Percentiles rank a stretch among this genome's conserved stretches.
phyloP scores from a whole-genome alignment of 1,140 invertebrate genomes.

The Dolichoris vasculosae region DNA sequence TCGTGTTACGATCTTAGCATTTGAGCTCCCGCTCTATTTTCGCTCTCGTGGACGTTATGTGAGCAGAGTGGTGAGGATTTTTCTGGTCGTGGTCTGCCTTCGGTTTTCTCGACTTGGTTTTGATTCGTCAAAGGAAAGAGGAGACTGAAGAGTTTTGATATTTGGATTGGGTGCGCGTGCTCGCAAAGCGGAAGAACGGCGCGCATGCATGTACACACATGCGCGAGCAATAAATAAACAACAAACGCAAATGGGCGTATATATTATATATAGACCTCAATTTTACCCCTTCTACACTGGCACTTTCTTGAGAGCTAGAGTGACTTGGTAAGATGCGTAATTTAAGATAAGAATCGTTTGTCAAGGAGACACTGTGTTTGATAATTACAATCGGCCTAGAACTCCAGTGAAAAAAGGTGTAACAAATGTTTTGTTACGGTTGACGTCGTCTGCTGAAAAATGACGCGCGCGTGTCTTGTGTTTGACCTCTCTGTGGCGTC shows the following conservation, averaged over 20 bases:
- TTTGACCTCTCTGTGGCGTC: conserved; percentile 23
- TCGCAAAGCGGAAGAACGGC: neutral
- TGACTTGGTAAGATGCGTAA: neutral
- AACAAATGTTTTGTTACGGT: neutral
- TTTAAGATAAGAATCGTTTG: neutral
- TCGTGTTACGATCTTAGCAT: conserved; percentile 66
- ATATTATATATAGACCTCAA: neutral
- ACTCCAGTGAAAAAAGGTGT: conserved; percentile 4
- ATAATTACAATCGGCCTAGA: neutral
- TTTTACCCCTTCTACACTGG: neutral
- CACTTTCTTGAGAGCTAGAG: neutral
- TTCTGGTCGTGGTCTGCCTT: neutral
- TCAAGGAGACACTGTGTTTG: no score
- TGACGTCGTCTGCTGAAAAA: conserved; percentile 32
- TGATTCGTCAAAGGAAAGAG: neutral
- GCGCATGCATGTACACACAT: neutral
- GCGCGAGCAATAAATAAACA: no score
- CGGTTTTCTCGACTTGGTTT: neutral
- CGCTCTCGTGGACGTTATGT: conserved; percentile 16
- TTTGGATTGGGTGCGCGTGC: neutral
- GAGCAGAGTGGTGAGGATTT: no score
- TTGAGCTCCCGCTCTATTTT: conserved; percentile 60
- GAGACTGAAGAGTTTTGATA: no score
- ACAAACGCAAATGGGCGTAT: no score
- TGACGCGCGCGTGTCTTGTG: conserved; percentile 21